phyloP scores from a whole-genome alignment of 2,888 invertebrate genomes.

The Trichacis sp. region DNA sequence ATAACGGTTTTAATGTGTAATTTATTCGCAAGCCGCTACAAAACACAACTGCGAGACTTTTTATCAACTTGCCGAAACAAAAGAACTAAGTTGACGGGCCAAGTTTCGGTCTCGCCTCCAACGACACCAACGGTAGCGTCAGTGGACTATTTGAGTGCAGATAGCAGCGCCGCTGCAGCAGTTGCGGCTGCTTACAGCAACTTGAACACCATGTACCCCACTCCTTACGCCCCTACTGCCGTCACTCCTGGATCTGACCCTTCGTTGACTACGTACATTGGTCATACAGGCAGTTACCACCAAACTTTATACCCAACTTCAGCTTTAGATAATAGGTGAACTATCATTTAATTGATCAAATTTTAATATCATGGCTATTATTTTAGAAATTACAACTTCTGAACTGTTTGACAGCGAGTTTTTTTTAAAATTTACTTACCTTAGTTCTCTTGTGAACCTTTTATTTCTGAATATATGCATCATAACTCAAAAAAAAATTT shows the following conservation, averaged over 20 bases:
- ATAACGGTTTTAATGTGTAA: too few relatives aligned
- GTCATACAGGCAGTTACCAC: slow-evolving; percentile 79
- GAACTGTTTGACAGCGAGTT: too few relatives aligned
- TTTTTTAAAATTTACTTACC: too few relatives aligned
- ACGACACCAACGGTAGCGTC: slow-evolving; percentile 72
- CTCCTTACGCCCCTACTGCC: slow-evolving; percentile 82
- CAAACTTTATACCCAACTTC: slow-evolving; percentile 73
- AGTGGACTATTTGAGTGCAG: slow-evolving; percentile 79
- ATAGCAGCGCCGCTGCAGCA: slow-evolving; percentile 73
- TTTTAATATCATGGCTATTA: too few relatives aligned
- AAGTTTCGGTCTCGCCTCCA: slow-evolving; percentile 72
- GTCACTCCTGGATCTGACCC: slow-evolving; percentile 80
- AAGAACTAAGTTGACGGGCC: slow-evolving; percentile 71
- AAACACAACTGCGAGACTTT: slow-evolving; percentile 93
- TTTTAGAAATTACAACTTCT: too few relatives aligned
- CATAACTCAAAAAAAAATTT: too few relatives aligned
- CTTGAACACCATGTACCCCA: slow-evolving; percentile 83
- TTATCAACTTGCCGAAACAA: slow-evolving; percentile 91
- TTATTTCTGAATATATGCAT: too few relatives aligned
- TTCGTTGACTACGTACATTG: slow-evolving; percentile 75
- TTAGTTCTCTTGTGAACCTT: too few relatives aligned
- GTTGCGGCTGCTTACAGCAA: slow-evolving; percentile 86
- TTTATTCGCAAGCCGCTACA: slow-evolving; percentile 81
- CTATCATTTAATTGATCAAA: too few relatives aligned
- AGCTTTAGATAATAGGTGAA: slow-evolving; percentile 70